phyloP scores from a whole-genome alignment of 2,888 invertebrate species.

The Pyrgus malvae region DNA sequence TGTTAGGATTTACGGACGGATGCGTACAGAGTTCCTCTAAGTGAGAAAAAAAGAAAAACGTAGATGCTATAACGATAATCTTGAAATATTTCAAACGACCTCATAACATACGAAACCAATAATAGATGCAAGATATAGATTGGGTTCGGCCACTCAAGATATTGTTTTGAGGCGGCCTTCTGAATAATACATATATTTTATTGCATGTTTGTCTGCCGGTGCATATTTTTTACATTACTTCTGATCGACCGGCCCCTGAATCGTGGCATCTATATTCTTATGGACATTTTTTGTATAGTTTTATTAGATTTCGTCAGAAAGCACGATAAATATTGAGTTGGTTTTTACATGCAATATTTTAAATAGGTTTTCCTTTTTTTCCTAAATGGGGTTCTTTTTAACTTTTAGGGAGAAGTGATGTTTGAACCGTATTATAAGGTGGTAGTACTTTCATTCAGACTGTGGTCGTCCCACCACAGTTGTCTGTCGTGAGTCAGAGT shows the following conservation, averaged over 20 bases:
- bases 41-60: too few species aligned
- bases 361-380: not conserved
- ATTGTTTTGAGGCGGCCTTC: slow-evolving; percentile 62
- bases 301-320: slow-evolving; percentile 3
- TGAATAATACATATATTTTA: slow-evolving; percentile 76
- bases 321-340: not conserved
- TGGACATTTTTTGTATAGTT: slow-evolving; percentile 43
- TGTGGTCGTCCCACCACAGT: too few species aligned
- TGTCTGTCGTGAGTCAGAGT: too few species aligned
- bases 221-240: slow-evolving; percentile 72
- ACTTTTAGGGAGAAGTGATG: too few species aligned
- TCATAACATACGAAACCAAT: slow-evolving; percentile 33
- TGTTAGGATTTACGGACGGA: too few species aligned
- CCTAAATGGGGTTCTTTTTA: not conserved
- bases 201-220: slow-evolving; percentile 63
- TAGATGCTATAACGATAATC: too few species aligned
- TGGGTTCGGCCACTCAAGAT: slow-evolving; percentile 42
- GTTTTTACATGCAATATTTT: not conserved
- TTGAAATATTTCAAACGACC: slow-evolving; percentile 5
- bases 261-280: slow-evolving; percentile 62
- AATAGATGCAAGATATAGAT: slow-evolving; percentile 27
- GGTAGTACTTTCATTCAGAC: too few species aligned
- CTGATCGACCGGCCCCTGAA: slow-evolving; percentile 32
- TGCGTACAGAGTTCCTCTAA: too few species aligned
- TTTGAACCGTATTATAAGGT: too few species aligned